Evolutionary conservation across 2,888 invertebrate genomes (phyloP), one percentile per base, ranked within the genome.

Genomic region (Ecliptopera silaceata): DNA sequence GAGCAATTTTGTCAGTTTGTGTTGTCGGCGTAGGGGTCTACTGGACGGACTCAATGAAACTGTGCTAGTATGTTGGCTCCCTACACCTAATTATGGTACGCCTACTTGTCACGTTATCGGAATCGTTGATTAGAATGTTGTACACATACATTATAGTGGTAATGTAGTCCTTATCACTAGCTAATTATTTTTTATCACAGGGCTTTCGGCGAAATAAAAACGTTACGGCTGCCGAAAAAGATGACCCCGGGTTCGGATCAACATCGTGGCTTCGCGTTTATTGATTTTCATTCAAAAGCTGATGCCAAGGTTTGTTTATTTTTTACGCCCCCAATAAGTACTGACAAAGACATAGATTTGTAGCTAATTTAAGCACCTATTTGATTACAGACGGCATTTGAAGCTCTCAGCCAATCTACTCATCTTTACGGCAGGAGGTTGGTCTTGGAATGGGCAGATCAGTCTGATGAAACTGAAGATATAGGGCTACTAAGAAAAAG

Each of bases 381-480:
- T 56, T 26, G 2, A 69, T 91, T 92, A 34, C 82, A 97, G 96
- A 93, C 95, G 79, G 99, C 99, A 0, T 98, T 98, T 84, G 96
- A 97, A 63, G 95, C 97, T 0, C 82, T 99, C n/a, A 95, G 96
- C 69, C 97, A 97, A 80, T 98, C 98, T 72, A 99, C 99, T 51
- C 99, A 99, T 93, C 95, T 99, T 86, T 99, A 98, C 84, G 99
- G 99, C 0, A 93, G 99, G 65, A 93, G 99, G 52, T 91, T 99
- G 71, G 98, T 98, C 0, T 88, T 99, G 58, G 99, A 99, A 90
- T 99, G 99, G 99, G 97, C 98, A 0, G 93, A 96, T 54, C 93
- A 94, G 45, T 94, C 94, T 31, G 91, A 91, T 56, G 89, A 90
- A 17, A 93, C 92, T 48, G 96, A 96, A 77, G 94, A 94, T 62